Evolutionary conservation across 2,797 vertebrate species (phyloP).

Genomic region (Squalus acanthias): DNA sequence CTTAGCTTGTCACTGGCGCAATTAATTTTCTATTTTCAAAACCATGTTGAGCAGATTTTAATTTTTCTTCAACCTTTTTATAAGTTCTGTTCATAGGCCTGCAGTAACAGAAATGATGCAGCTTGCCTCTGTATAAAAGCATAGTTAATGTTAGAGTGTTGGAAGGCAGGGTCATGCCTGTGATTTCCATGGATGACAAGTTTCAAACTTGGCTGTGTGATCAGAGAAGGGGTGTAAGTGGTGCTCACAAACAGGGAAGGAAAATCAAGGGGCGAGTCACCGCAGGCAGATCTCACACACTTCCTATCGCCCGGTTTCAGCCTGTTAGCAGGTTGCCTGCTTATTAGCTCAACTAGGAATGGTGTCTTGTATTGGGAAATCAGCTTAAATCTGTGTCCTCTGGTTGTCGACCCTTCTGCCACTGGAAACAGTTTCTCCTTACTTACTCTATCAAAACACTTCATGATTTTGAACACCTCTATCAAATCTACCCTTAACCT

Average conservation of each 20-base stretch:
- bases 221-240: not conserved
- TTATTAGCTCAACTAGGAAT: not conserved
- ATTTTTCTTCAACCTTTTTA: not conserved
- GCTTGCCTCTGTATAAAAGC: not conserved
- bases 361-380: not conserved
- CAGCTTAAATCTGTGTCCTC: not conserved
- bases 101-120: not conserved
- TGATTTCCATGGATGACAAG: not conserved
- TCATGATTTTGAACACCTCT: not conserved
- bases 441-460: not conserved
- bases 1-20: not conserved
- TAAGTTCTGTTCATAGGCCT: not conserved
- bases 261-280: not conserved
- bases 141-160: not conserved
- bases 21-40: not conserved
- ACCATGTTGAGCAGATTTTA: not conserved
- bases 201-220: not conserved
- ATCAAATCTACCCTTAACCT: too few species aligned
- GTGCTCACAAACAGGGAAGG: not conserved
- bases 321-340: not conserved
- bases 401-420: not conserved
- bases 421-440: not conserved
- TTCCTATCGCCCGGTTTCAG: not conserved
- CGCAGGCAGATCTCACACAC: not conserved
- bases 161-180: not conserved